Conservation (phyloP, 2,113 vertebrate genomes). For the Willisornis vidua region DNA sequence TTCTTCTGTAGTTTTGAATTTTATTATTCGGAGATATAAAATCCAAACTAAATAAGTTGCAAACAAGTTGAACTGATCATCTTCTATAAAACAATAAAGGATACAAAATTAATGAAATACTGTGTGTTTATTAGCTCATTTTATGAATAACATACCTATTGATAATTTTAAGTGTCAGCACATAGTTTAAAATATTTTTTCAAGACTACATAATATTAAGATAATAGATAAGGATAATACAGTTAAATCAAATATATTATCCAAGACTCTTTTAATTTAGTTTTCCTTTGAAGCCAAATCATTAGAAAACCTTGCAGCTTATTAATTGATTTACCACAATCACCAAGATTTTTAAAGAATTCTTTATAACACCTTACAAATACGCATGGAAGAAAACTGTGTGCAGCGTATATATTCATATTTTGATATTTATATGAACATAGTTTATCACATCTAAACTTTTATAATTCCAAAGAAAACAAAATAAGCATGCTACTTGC, state of each 20-base stretch:
- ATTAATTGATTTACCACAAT: not conserved
- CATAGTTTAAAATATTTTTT: not conserved
- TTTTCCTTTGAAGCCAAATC: not conserved
- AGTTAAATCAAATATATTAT: not conserved
- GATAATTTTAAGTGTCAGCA: not conserved
- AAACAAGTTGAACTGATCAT: not conserved
- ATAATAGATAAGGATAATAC: not conserved
- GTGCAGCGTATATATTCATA: not conserved
- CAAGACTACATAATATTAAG: not conserved
- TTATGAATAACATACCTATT: not conserved
- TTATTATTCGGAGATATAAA: not conserved
- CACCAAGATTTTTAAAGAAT: not conserved
- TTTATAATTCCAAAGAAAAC: not conserved
- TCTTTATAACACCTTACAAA: not conserved
- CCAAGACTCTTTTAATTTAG: not conserved
- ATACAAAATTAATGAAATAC: not conserved
- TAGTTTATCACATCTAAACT: not conserved
- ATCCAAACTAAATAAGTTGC: not conserved
- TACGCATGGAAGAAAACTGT: not conserved
- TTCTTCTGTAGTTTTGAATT: not conserved
- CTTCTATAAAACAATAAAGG: not conserved
- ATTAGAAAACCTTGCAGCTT: not conserved
- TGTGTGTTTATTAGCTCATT: not conserved
- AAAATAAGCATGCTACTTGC: not conserved
- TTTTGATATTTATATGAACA: not conserved